Base-by-base conservation (phyloP, 2,113 vertebrate species). In the Podocnemis expansa region DNA sequence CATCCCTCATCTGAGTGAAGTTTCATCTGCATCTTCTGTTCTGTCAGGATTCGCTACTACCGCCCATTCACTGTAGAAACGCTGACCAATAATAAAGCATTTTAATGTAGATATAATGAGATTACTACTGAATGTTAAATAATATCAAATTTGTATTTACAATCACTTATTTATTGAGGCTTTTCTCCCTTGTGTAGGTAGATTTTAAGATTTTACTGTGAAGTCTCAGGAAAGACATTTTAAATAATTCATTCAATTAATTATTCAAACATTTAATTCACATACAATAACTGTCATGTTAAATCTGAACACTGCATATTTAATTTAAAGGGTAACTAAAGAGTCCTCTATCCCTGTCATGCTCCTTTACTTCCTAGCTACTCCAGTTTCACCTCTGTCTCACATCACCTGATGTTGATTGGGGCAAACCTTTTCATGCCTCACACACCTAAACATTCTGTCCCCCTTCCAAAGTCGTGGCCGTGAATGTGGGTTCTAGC, bases 201-300 rank as follows among this genome's bases (percentile, higher is more conserved):
- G 51, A 52, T 52, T 52, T 13, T 93, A 78, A 91, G 97, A 94
- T 76, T 91, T 93, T 85, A 85, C 93, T 95, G 84, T 51, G 93
- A 81, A 34, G 51, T 95, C 97, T 87, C 84, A 86, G 78, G 87
- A 93, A 97, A 97, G 92, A 89, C 90, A 79, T 89, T 95, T 98
- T 95, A 94, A 97, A 89, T 96, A 96, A 97, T 97, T 90, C 75
- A 24, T 89, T 96, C 60, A 89, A 94, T 98, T 97, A 98, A 98
- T 98, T 98, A 97, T 97, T 98, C 97, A 97, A 73, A 88, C 88
- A 89, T 96, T 97, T 93, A 97, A 98, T 98, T 98, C 97, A 94
- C 97, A 96, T 94, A 94, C 94, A 96, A 41, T 96, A 98, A 97
- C 88, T 94, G 80, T 90, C 25, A 5, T 55, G 93, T 95, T 97